Percentiles rank a stretch among this genome's conserved stretches.
Conservation (phyloP, 1,140 invertebrate genomes). For the Eciton burchellii region DNA sequence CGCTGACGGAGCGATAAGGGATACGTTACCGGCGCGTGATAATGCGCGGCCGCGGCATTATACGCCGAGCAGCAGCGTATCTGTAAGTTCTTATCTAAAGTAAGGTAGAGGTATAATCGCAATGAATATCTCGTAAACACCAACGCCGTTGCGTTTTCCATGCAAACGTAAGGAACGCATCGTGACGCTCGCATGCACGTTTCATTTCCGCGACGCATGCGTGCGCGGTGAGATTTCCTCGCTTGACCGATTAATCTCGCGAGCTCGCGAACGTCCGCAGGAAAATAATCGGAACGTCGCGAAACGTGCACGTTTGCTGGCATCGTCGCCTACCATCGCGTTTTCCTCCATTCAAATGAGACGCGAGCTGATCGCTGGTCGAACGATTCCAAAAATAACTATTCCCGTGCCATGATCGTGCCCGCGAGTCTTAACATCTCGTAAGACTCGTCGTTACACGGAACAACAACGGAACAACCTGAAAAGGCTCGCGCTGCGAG, state of each 20-base stretch:
- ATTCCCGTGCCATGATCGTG: too few species aligned
- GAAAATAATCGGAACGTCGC: neutral
- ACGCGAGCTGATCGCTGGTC: too few species aligned
- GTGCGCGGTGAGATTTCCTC: constrained; percentile 9
- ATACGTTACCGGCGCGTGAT: neutral
- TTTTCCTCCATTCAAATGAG: too few species aligned
- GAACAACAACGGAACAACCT: too few species aligned
- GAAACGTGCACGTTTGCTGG: too few species aligned
- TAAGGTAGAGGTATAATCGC: constrained; percentile 33
- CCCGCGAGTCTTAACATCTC: too few species aligned
- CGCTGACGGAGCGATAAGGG: neutral
- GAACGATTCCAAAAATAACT: too few species aligned
- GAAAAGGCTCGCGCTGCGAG: neutral
- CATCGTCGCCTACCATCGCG: too few species aligned
- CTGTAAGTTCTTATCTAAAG: constrained; percentile 26
- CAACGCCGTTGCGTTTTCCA: constrained; percentile 13
- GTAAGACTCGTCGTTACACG: too few species aligned
- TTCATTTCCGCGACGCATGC: constrained; percentile 21
- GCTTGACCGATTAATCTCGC: neutral
- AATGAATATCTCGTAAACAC: constrained; percentile 45
- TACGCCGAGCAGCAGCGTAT: constrained; percentile 29
- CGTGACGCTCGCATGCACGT: neutral
- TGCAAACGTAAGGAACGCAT: constrained; percentile 14
- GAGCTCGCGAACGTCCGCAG: neutral
- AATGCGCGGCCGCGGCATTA: neutral